Evolutionary conservation across 2,113 vertebrate genomes (phyloP).

Genomic region (Triplophysa dalaica): DNA sequence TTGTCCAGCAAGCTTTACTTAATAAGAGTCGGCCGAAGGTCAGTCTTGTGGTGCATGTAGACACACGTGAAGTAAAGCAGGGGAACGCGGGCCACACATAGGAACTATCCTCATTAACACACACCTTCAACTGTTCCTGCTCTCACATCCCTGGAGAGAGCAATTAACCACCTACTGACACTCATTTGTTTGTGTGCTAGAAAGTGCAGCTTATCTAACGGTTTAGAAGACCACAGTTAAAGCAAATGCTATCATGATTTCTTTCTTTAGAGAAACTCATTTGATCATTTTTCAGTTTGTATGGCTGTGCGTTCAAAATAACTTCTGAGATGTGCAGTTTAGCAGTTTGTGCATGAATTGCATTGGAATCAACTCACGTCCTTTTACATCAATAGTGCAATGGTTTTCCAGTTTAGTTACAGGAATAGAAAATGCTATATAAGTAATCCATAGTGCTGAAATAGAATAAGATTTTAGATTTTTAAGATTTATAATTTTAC

Average conservation of each 20-base stretch:
- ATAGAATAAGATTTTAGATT: background rate
- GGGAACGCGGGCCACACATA: conserved; percentile 12
- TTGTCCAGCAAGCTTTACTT: conserved; percentile 40
- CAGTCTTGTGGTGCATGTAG: background rate
- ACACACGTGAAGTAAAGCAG: background rate
- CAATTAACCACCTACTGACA: conserved; percentile 52
- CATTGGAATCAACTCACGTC: background rate
- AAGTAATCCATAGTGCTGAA: background rate
- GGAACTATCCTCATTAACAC: conserved; percentile 48
- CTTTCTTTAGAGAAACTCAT: background rate
- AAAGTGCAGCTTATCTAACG: conserved; percentile 32
- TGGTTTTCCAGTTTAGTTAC: background rate
- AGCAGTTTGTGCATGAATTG: background rate
- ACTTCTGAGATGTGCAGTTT: background rate
- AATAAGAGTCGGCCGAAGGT: conserved; percentile 44
- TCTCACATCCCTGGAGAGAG: conserved; percentile 41
- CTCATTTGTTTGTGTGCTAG: conserved; percentile 40
- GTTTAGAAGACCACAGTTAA: conserved; percentile 7
- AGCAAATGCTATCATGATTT: background rate
- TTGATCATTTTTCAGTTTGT: background rate
- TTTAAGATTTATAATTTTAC: background rate
- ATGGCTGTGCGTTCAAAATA: too few species aligned
- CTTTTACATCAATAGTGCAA: background rate
- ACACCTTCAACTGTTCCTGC: conserved; percentile 36
- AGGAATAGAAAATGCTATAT: background rate